Evolutionary conservation across 1,140 invertebrate genomes (phyloP).

Genomic region (Drosophila novamexicana): DNA sequence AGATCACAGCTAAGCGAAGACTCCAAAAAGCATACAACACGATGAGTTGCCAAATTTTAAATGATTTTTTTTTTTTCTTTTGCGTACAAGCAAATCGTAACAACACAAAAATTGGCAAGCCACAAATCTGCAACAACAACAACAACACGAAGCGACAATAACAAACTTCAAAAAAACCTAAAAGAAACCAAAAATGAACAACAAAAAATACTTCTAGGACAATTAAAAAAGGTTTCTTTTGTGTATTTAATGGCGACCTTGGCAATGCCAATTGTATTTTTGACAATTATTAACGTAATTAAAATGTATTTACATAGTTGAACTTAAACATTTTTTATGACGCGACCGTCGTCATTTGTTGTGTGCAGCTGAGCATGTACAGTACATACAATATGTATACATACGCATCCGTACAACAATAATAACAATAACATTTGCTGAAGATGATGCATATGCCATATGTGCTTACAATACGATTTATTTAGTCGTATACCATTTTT

Average conservation of each 20-base stretch:
- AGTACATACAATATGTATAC: slow-evolving; percentile 10
- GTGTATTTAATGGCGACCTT: slow-evolving; percentile 65
- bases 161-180: slow-evolving; percentile 12
- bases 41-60: slow-evolving; percentile 55
- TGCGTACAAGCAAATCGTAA: slow-evolving; percentile 45
- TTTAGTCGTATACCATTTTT: slow-evolving; percentile 4
- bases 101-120: slow-evolving; percentile 51
- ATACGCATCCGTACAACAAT: slow-evolving; percentile 17
- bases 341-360: slow-evolving; percentile 53
- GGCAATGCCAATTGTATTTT: slow-evolving; percentile 80
- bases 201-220: slow-evolving; percentile 72
- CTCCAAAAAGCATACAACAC: slow-evolving; percentile 32
- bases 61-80: slow-evolving; percentile 29
- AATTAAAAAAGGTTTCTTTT: slow-evolving; percentile 70
- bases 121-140: slow-evolving; percentile 21
- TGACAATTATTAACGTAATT: slow-evolving; percentile 84
- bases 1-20: slow-evolving; percentile 8
- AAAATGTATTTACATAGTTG: slow-evolving; percentile 80
- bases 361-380: slow-evolving; percentile 75
- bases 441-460: slow-evolving; percentile 45
- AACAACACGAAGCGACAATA: slow-evolving; percentile 12
- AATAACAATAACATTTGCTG: slow-evolving; percentile 46
- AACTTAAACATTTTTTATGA: slow-evolving; percentile 73
- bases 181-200: slow-evolving; percentile 28
- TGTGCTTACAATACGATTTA: slow-evolving; percentile 21